Base-by-base conservation (phyloP, 2,888 invertebrate species). In the Dromius quadrimaculatus region DNA sequence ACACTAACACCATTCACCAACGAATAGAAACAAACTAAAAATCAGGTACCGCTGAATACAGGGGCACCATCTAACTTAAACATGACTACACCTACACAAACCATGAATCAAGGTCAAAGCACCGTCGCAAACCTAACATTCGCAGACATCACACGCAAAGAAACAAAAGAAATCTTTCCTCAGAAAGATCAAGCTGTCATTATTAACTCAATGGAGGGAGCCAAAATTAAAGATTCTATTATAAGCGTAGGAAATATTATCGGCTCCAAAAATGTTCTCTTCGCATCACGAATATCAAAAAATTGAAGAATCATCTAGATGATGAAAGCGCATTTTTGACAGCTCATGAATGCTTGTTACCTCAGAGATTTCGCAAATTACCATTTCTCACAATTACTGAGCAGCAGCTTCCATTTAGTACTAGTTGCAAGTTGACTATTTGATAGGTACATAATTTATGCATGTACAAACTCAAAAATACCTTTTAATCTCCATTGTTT, bases 221-320 rank as follows among this genome's bases (percentile, higher is more conserved):
- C 19, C 8, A 47, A 47, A 19, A 15, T 19, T 17, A 47, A 47
- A 47, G 47, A 47, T 47, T 47, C 2, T 17, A 19, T 47, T 5
- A 47, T 19, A 17, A 47, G 38, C 11, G 45, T 72, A 22, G 64
- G 63, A 38, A 22, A 63, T 38, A 45, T 69, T 45, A 38, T 50
- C 17, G 47, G 36, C 20, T 28, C 38, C 15, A 71, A 50, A 71
- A 63, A 71, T 22, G 45, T 71, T 9, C 8, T 22, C 3, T 54
- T 28, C 1, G 34, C 41, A 3, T 64, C 71, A 0, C 41, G 64
- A 63, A 64, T 54, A 9, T 64, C 71, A 3, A n/a, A n/a, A n/a
- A n/a, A n/a, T n/a, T n/a, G n/a, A n/a, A n/a, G n/a, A n/a, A n/a
- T n/a, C n/a, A n/a, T n/a, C n/a, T n/a, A n/a, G n/a, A n/a, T n/a